Evolutionary conservation across 2,888 invertebrate genomes (phyloP).

Genomic region (Zygaena filipendulae): DNA sequence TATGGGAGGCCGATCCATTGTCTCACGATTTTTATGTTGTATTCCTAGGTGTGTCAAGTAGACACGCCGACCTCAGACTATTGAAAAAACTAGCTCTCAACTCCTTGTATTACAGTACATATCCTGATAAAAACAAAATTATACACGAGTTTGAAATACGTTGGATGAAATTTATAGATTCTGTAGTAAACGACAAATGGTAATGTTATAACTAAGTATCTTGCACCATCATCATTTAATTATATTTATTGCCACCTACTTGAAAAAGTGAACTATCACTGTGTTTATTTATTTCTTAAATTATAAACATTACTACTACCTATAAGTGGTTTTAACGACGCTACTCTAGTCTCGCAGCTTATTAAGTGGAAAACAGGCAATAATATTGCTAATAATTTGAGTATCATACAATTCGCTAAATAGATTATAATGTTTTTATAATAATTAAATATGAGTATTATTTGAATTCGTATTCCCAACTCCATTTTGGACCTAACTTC

Average conservation of each 20-base stretch:
- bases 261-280: too few species aligned
- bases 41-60: constrained; percentile 79
- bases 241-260: constrained; percentile 1
- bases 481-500: too few species aligned
- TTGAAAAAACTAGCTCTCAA: constrained; percentile 81
- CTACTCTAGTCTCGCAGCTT: too few species aligned
- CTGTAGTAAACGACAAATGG: constrained; percentile 27
- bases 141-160: constrained; percentile 45
- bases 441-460: too few species aligned
- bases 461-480: too few species aligned
- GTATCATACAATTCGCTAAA: too few species aligned
- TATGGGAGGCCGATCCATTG: constrained; percentile 78
- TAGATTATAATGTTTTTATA: too few species aligned
- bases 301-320: too few species aligned
- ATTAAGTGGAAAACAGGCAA: too few species aligned
- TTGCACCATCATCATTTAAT: neutral
- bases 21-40: constrained; percentile 80
- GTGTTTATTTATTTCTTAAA: too few species aligned
- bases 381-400: too few species aligned
- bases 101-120: constrained; percentile 75
- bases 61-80: constrained; percentile 73
- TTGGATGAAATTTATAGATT: constrained; percentile 47
- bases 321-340: too few species aligned
- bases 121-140: constrained; percentile 47
- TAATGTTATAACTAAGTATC: constrained; percentile 14